Base-by-base conservation (phyloP, 2,888 invertebrate species). In the Rhaphigaster nebulosa region DNA sequence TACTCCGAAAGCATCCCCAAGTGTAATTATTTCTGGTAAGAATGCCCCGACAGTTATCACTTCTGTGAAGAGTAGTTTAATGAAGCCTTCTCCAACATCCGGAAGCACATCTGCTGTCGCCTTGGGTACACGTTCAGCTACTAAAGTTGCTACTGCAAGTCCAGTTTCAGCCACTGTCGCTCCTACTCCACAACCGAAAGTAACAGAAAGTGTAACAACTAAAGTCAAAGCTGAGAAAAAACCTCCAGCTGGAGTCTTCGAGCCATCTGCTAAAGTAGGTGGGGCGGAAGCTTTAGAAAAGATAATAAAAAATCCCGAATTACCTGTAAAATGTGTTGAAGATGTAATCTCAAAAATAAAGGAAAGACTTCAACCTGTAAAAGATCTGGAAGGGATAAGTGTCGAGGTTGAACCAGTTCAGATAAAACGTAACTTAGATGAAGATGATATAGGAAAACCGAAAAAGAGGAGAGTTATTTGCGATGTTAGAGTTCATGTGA, bases 231-330 rank as follows among this genome's bases (percentile, higher is more conserved):
- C 84, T 29, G 90, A 91, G 54, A 87, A 89, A 60, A 92, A 92
- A 92, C 94, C 94, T 92, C 96, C 96, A 0, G 96, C 96, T 0
- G 96, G 96, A 15, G 95, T 96, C 92, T 96, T 96, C 93, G 96
- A 96, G 93, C 95, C 96, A 0, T 96, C 96, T 3, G 87, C 91
- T 91, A 90, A 92, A 65, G 60, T 91, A 87, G 87, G 90, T 87
- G 80, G 84, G 91, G 29, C 91, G 56, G 90, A 90, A 50, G 89
- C 89, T 23, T 65, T 90, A 29, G 90, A 54, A 65, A 90, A 90
- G 38, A 89, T 91, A 26, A 87, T 91, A n/a, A 90, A 91, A 88
- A 38, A 88, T 41, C 91, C 92, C 34, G 91, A 90, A 34, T 89
- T 91, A 18, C 91, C 90, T n/a, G 91, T 92, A 38, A 92, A 92